phyloP scores from a whole-genome alignment of 2,113 vertebrate genomes.

The Centropus bengalensis region DNA sequence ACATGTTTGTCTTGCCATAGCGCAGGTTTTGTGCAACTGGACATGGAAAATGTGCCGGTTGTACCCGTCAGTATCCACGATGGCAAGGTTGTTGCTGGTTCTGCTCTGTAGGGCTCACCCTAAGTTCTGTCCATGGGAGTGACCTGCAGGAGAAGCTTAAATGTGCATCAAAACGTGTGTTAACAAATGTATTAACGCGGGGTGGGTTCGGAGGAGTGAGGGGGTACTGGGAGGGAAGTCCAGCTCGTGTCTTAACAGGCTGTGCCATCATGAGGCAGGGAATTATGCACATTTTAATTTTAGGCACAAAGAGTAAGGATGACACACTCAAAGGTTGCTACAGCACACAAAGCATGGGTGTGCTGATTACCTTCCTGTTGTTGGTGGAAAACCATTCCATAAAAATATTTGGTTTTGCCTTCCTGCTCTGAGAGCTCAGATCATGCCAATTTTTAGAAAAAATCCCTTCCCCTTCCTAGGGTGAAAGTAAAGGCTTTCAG shows the following conservation, averaged over 20 bases:
- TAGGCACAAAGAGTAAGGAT: neutral
- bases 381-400: neutral
- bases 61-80: neutral
- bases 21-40: neutral
- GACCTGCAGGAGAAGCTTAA: neutral
- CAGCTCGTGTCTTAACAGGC: neutral
- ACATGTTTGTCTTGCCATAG: neutral
- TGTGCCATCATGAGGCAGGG: neutral
- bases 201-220: rapidly evolving
- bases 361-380: neutral
- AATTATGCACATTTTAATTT: neutral
- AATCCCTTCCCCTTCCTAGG: neutral
- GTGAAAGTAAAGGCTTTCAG: neutral
- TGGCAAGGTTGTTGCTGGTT: rapidly evolving
- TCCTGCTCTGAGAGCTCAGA: neutral
- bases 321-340: neutral
- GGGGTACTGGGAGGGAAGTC: neutral
- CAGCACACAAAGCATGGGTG: neutral
- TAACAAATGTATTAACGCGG: rapidly evolving
- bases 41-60: neutral
- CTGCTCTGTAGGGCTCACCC: neutral
- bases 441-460: neutral
- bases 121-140: neutral
- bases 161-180: neutral
- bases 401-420: neutral